Conservation (phyloP, 2,113 vertebrate species). For the Sceloporus undulatus region DNA sequence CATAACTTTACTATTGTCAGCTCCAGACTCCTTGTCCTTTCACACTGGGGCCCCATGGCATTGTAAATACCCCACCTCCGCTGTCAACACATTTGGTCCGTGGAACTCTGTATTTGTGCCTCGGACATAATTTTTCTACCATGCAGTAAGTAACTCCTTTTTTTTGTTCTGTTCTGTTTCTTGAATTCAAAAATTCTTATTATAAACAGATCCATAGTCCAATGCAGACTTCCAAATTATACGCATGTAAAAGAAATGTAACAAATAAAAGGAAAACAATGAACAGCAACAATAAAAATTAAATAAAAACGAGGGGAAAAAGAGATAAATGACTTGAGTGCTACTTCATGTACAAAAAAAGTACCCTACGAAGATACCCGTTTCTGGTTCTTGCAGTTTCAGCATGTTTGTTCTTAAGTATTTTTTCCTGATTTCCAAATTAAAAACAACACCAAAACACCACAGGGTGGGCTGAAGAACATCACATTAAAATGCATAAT, state of each 20-base stretch:
- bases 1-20: neutral
- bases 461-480: no score
- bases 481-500: neutral
- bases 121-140: constrained; percentile 52
- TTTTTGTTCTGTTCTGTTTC: constrained; percentile 18
- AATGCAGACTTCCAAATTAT: constrained; percentile 51
- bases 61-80: constrained; percentile 25
- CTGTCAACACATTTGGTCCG: constrained; percentile 29
- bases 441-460: neutral
- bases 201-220: constrained; percentile 33
- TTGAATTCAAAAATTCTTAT: constrained; percentile 35
- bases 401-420: no score
- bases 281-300: constrained; percentile 10
- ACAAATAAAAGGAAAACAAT: constrained; percentile 23
- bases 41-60: neutral
- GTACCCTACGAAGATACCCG: neutral
- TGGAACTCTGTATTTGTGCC: constrained; percentile 45
- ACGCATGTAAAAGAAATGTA: constrained; percentile 59
- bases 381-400: neutral
- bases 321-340: neutral
- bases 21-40: neutral
- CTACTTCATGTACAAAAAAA: constrained; percentile 1
- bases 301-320: constrained; percentile 34
- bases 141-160: constrained; percentile 10
- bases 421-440: neutral